Percentiles rank a stretch among this genome's conserved stretches.
These are phyloP conservation scores for Eucera pruinosa DNA, from an alignment of 2,888 invertebrate genomes.

Conservation along the genomic window DNA sequence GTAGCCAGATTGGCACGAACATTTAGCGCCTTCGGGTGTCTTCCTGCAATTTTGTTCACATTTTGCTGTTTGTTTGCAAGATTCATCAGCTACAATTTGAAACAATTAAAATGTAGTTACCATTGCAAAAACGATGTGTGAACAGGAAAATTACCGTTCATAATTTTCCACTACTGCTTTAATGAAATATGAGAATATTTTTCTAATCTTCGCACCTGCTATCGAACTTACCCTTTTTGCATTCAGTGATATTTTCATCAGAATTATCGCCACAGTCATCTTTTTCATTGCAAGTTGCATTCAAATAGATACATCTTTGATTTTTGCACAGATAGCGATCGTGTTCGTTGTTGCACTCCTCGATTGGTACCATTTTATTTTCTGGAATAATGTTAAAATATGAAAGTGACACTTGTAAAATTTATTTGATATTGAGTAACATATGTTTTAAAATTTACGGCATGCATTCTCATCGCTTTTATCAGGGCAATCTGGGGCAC, in stretches of 20 bases:
- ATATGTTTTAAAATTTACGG: constrained; percentile 80
- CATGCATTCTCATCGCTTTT: constrained; percentile 90
- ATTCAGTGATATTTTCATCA: constrained; percentile 86
- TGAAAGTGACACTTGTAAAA: not conserved
- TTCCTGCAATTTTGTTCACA: constrained; percentile 84
- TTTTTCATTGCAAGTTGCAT: constrained; percentile 86
- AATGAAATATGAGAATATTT: not conserved
- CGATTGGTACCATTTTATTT: constrained; percentile 75
- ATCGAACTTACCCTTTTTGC: constrained; percentile 69
- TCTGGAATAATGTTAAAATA: constrained; percentile 69
- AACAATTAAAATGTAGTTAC: constrained; percentile 2
- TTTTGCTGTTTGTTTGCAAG: constrained; percentile 60
- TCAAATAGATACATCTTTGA: constrained; percentile 85
- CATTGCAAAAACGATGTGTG: not conserved
- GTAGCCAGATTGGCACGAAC: constrained; percentile 86
- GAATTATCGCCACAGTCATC: constrained; percentile 87
- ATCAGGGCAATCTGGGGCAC: constrained; percentile 87
- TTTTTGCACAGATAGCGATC: constrained; percentile 86
- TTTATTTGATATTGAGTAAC: not conserved
- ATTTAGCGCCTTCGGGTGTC: constrained; percentile 86
- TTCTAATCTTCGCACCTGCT: not conserved
- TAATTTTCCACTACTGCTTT: too few relatives aligned
- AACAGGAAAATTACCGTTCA: too few relatives aligned
- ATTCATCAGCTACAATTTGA: constrained; percentile 52
- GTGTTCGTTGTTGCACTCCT: constrained; percentile 85